Conservation (phyloP, 2,888 invertebrate genomes). For the Melolontha melolontha region DNA sequence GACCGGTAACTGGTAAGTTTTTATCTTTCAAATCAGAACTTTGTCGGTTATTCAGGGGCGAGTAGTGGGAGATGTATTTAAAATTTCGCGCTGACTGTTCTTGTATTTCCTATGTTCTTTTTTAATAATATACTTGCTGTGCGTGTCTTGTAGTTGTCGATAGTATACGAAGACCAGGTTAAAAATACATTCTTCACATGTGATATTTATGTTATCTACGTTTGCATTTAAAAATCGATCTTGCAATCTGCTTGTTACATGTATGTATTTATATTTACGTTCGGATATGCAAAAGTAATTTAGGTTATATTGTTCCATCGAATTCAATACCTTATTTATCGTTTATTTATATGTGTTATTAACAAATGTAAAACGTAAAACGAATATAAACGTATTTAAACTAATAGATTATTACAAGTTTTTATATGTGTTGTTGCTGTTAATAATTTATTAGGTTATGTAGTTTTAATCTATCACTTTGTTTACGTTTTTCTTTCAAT, state of each 20-base stretch:
- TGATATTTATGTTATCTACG: slow-evolving; percentile 1
- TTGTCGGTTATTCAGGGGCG: slow-evolving; percentile 2
- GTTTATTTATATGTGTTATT: no score
- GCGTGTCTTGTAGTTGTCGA: background rate
- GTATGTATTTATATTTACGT: background rate
- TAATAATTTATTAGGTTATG: no score
- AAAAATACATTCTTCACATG: slow-evolving; percentile 3
- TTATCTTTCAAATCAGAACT: slow-evolving; percentile 38
- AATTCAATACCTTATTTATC: no score
- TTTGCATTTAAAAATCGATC: slow-evolving; percentile 20
- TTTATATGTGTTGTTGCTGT: no score
- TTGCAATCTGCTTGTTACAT: background rate
- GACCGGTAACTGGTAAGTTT: slow-evolving; percentile 52
- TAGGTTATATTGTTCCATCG: background rate
- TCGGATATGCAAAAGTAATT: background rate
- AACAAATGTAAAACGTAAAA: no score
- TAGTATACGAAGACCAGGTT: background rate
- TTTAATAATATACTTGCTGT: no score
- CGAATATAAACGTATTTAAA: no score
- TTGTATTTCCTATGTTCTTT: no score
- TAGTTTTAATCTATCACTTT: no score
- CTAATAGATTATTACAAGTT: no score
- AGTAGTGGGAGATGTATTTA: slow-evolving; percentile 26
- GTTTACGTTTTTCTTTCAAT: no score
- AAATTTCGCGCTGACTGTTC: slow-evolving; percentile 33